Percentiles rank a stretch among this genome's conserved stretches.
Evolutionary conservation across 2,797 vertebrate species (phyloP).

Genomic region (Euphonia xanthogaster): DNA sequence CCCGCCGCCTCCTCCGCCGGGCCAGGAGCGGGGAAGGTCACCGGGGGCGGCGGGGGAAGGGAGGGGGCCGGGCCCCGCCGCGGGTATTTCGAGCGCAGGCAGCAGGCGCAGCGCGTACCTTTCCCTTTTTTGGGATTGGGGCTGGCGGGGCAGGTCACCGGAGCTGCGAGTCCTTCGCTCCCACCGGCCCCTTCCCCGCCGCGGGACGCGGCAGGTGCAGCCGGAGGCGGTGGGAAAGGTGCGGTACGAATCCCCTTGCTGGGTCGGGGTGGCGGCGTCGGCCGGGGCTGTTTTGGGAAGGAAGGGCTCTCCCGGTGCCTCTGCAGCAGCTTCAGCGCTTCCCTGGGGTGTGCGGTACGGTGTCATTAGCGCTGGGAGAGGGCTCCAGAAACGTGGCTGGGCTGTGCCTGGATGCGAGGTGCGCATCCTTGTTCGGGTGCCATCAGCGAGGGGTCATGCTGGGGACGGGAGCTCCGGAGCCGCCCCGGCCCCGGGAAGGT

Average conservation of each 20-base stretch:
- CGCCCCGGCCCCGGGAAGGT: fast-evolving
- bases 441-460: fast-evolving
- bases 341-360: not conserved
- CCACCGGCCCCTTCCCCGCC: not conserved
- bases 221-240: not conserved
- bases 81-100: slow-evolving; percentile 82
- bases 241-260: not conserved
- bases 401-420: not conserved
- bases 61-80: slow-evolving; percentile 74
- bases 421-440: not conserved
- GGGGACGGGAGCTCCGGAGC: fast-evolving
- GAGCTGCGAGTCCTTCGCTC: not conserved
- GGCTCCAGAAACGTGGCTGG: not conserved
- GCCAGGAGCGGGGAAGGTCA: slow-evolving; percentile 13
- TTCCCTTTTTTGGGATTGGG: slow-evolving; percentile 78
- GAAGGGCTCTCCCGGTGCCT: not conserved
- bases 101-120: slow-evolving; percentile 69
- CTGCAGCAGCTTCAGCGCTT: not conserved
- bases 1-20: not conserved
- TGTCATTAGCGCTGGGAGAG: not conserved
- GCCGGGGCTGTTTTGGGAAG: not conserved
- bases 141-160: not conserved
- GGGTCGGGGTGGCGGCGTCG: not conserved
- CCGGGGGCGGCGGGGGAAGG: not conserved
- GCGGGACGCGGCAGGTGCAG: not conserved